phyloP scores from a whole-genome alignment of 2,113 vertebrate genomes.

The Diphyllodes magnificus region DNA sequence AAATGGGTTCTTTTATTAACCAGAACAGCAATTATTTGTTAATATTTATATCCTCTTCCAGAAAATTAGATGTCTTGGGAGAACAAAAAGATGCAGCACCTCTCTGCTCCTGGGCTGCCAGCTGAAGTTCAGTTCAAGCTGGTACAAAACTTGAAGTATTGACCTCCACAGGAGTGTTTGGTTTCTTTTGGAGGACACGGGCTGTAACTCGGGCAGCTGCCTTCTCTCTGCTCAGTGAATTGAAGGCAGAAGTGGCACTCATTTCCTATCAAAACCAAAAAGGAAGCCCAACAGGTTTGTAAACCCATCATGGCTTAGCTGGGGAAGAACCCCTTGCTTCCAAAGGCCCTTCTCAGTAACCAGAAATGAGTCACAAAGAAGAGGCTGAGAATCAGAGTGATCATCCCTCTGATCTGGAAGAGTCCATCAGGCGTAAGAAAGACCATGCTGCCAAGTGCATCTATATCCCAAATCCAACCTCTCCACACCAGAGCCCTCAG shows the following conservation, averaged over 20 bases:
- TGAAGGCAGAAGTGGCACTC: not conserved
- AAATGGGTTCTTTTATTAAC: not conserved
- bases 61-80: not conserved
- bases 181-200: not conserved
- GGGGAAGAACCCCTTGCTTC: not conserved
- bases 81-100: not conserved
- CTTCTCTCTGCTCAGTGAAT: not conserved
- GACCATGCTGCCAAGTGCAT: not conserved
- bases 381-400: not conserved
- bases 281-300: not conserved
- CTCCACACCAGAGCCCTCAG: not conserved
- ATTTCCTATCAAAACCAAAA: not conserved
- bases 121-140: not conserved
- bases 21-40: not conserved
- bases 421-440: not conserved
- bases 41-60: not conserved
- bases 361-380: not conserved
- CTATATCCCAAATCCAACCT: not conserved
- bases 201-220: not conserved
- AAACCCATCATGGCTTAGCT: not conserved
- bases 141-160: not conserved
- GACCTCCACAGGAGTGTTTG: not conserved
- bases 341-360: not conserved
- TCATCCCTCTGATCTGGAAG: not conserved
- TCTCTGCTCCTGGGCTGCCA: not conserved